Base-by-base conservation (phyloP, 2,797 vertebrate genomes). In the Garrulus glandarius region DNA sequence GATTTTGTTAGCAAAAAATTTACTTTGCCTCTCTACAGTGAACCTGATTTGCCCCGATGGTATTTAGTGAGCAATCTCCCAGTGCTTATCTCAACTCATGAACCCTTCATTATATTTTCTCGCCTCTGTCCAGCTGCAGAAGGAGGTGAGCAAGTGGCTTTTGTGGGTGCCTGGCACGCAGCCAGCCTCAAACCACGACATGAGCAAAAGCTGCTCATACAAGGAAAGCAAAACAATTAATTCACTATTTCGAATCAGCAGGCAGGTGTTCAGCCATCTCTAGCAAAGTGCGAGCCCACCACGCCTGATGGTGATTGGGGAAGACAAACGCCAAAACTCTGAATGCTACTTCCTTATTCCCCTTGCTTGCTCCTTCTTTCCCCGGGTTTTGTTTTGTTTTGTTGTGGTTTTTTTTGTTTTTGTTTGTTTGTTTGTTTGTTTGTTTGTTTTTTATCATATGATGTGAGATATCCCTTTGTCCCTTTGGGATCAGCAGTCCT, bases 141-240 rank as follows among this genome's bases (percentile, higher is more conserved):
- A 8, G 4, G 1, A 3, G 5, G 3, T 29, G 15, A 63, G 12
- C 8, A 6, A 71, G 30, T 23, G 12, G 3, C 5, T 47, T 63
- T 72, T 10, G 2, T 46, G 20, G 2, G 13, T 49, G 24, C 15
- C 43, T 34, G 34, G 34, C 26, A 41, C 11, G 9, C 1, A 0
- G 20, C 26, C 43, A 64, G 16, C 36, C 24, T 64, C 14, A 49
- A 65, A 56, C 9, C 30, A 36, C 1, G 6, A 18, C 30, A 21
- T 6, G n/a, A 44, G 30, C 11, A 72, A 83, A 79, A 83, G 13
- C 21, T 30, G 11, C 5, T 26, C 9, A n/a, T 0, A 3, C 5
- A 75, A 82, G 10, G 6, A 75, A 65, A 82, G 8, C 8, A 52
- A 81, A 92, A 19, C 19, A 50, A 55, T 36, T 50, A 2, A 39